A percentile compares a stretch with the other conserved stretches of the same genome.
Conservation (phyloP, 2,888 invertebrate species). For the Spilosoma lubricipeda region DNA sequence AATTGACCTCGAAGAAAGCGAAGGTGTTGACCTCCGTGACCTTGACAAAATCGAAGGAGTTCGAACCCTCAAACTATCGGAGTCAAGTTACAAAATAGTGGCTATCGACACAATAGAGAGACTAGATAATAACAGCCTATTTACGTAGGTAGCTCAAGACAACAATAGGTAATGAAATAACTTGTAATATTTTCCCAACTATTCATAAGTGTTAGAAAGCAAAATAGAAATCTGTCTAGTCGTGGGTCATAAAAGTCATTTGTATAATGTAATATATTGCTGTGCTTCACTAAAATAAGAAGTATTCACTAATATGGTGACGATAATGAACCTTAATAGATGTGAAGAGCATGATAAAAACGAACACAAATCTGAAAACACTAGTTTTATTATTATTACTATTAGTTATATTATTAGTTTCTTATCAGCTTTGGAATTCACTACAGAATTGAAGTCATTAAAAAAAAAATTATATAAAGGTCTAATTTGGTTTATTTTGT, state of each 20-base stretch:
- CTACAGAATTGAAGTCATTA: no score
- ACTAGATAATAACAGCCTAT: not conserved
- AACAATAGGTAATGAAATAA: constrained; percentile 4
- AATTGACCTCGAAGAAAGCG: not conserved
- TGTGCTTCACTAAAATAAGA: not conserved
- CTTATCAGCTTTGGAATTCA: no score
- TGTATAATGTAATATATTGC: not conserved
- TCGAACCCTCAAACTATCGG: not conserved
- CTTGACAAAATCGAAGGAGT: not conserved
- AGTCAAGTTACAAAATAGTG: not conserved
- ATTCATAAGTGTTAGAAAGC: not conserved
- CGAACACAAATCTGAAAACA: not conserved
- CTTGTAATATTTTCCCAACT: not conserved
- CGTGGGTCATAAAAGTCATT: not conserved
- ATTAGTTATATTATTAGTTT: no score
- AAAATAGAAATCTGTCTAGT: not conserved
- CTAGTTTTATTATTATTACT: no score
- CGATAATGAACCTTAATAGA: not conserved
- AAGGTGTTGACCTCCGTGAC: not conserved
- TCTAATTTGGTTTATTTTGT: not conserved
- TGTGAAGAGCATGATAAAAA: not conserved
- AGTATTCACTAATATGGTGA: not conserved
- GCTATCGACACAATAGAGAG: not conserved
- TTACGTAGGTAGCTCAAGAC: not conserved
- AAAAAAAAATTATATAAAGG: no score